Evolutionary conservation across 1,140 invertebrate genomes (phyloP), one percentile per base, ranked within the genome.

Genomic region (Sinonovacula constricta): DNA sequence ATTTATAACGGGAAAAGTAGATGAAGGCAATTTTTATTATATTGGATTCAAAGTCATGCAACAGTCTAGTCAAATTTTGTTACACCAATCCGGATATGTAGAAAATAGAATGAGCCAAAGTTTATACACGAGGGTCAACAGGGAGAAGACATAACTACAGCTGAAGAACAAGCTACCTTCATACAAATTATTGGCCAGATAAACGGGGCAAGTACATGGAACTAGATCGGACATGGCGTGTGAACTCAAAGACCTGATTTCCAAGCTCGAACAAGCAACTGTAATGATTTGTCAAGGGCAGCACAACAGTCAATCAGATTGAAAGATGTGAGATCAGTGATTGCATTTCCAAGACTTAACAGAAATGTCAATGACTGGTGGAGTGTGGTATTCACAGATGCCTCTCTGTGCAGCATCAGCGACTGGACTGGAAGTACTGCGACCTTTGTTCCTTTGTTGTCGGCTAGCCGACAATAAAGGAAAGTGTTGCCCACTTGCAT

Each of bases 181-280:
- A 45, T 71, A 22, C 14, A 62, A 54, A 14, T n/a, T n/a, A 33
- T 82, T 36, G 77, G 77, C 3, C 62, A 57, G 22, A 22, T 80
- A 15, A 78, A 81, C 45, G 81, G 82, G 81, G 54, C 54, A 33
- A n/a, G 68, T 67, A 45, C 62, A 59, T 53, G 54, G 63, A 30
- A 71, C 74, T 28, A 65, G 80, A 62, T 76, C 66, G 15, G 80
- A 81, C 59, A 59, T 74, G 54, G 75, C 53, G 31, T 83, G 69
- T 77, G 74, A 80, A 49, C 22, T 82, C 49, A 62, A 77, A 18
- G 72, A 71, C n/a, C 33, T 77, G 30, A 82, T 71, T 54, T 77
- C 71, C 3, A 71, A 68, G 45, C 31, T 76, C 4, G 74, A 74
- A 31, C 36, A 24, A 30, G 76, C 39, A 31, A 69, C 63, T 34